Base-by-base conservation (phyloP, 2,797 vertebrate species). In the Pangasius djambal region DNA sequence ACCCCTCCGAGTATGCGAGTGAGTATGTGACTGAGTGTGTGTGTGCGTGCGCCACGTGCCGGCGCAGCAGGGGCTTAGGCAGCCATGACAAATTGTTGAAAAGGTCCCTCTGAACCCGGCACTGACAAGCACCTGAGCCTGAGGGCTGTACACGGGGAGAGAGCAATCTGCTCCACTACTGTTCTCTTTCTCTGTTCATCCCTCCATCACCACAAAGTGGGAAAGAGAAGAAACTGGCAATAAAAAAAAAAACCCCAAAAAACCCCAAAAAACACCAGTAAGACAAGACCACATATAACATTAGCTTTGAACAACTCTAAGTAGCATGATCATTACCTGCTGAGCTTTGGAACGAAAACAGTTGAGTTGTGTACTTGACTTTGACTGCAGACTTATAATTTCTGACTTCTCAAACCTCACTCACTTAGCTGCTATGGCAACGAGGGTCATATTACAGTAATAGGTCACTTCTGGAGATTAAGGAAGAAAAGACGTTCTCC, bases 1-100 rank as follows among this genome's bases (percentile, higher is more conserved):
- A 94, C 94, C 95, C 94, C 95, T 96, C 96, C 95, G 97, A 96
- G 86, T 93, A 93, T 94, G 94, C 94, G 92, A 96, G 89, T 83
- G 89, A 83, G 79, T 84, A 61, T 82, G 72, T 72, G 89, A 65
- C 22, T 79, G 77, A 44, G 88, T 61, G 85, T 85, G 89, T 79
- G 89, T 86, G 74, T 61, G 88, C 48, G 77, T 48, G 90, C 90
- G 98, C 97, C 98, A 98, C 98, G 98, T 98, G 98, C 97, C 97
- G 95, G 95, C 97, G 96, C 98, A 98, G 97, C 97, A 95, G 97
- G 97, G 95, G 95, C 96, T 91, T 96, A 94, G 93, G 93, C 93
- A 94, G 96, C 95, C 97, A 96, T 99, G 98, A 98, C 98, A 97
- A 98, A 99, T 98, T 92, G 95, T 96, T 98, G 95, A 98, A 97